A percentile compares a stretch with the other conserved stretches of the same genome.
These are phyloP conservation scores for Muntiacus muntjak DNA, from an alignment of 2,113 vertebrate genomes.

Conservation along the genomic window DNA sequence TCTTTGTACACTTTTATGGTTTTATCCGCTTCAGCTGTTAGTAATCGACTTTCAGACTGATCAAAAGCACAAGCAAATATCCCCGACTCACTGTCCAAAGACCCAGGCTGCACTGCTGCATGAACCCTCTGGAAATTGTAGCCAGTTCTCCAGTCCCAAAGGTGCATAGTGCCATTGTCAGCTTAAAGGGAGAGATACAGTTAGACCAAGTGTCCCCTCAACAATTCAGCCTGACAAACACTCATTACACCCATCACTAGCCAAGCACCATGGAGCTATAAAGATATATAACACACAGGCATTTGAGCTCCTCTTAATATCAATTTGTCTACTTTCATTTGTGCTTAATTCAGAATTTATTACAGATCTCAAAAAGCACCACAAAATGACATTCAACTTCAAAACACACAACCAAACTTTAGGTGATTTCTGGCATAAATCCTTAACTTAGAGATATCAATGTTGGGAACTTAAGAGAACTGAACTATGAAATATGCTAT, in stretches of 20 bases:
- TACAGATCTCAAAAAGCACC: neutral
- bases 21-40: slow-evolving; percentile 98
- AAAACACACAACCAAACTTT: neutral
- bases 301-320: neutral
- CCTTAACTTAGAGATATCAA: neutral
- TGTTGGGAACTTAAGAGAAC: neutral
- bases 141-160: slow-evolving; percentile 99
- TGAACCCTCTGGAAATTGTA: slow-evolving; percentile 99
- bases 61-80: slow-evolving; percentile 98
- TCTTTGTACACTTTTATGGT: slow-evolving; percentile 98
- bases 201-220: neutral
- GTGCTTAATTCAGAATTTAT: neutral
- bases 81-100: slow-evolving; percentile 97
- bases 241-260: neutral
- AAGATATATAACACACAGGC: neutral
- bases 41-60: slow-evolving; percentile 92
- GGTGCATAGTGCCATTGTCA: slow-evolving; percentile 98
- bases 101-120: slow-evolving; percentile 96
- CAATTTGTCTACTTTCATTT: neutral
- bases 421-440: neutral
- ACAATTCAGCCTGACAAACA: neutral
- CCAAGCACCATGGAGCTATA: neutral
- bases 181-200: slow-evolving; percentile 80
- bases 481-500: neutral
- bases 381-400: neutral